phyloP scores from a whole-genome alignment of 2,888 invertebrate species.

The Eretmocerus hayati region DNA sequence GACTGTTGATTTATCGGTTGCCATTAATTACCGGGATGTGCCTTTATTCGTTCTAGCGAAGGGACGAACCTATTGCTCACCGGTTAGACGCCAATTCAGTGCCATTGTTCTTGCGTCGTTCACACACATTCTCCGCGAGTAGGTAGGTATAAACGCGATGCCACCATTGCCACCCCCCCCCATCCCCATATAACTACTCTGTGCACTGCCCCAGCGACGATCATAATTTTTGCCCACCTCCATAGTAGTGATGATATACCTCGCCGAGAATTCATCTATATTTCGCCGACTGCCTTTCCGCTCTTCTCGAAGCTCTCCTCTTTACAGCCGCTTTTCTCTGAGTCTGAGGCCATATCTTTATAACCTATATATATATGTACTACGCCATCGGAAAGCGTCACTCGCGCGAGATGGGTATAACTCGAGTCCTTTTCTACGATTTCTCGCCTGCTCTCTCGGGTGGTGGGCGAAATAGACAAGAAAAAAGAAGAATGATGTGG shows the following conservation, averaged over 20 bases:
- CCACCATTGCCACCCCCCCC: slow-evolving; percentile 2
- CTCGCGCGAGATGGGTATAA: too few relatives aligned
- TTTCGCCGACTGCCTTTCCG: too few relatives aligned
- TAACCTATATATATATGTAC: slow-evolving; percentile 15
- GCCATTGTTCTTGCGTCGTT: slow-evolving; percentile 47
- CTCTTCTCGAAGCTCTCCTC: neutral
- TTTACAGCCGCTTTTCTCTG: neutral
- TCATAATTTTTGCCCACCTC: slow-evolving; percentile 31
- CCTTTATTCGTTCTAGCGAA: slow-evolving; percentile 44
- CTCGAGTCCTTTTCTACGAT: too few relatives aligned
- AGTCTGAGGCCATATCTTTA: slow-evolving; percentile 3
- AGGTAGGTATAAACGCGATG: too few relatives aligned
- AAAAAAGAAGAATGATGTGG: slow-evolving; percentile 22
- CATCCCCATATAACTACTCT: too few relatives aligned
- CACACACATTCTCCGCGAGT: slow-evolving; percentile 39
- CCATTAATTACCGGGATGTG: slow-evolving; percentile 46
- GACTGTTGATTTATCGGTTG: slow-evolving; percentile 42
- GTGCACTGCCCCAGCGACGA: slow-evolving; percentile 23
- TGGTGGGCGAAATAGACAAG: neutral
- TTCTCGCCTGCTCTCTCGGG: neutral
- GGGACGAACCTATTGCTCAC: slow-evolving; percentile 48
- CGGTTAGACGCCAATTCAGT: slow-evolving; percentile 46
- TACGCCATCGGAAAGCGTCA: too few relatives aligned
- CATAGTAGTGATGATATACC: neutral
- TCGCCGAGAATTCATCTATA: slow-evolving; percentile 9